A percentile compares a stretch with the other conserved stretches of the same genome.
phyloP scores from a whole-genome alignment of 2,888 invertebrate species.

The Bunonema sp. region DNA sequence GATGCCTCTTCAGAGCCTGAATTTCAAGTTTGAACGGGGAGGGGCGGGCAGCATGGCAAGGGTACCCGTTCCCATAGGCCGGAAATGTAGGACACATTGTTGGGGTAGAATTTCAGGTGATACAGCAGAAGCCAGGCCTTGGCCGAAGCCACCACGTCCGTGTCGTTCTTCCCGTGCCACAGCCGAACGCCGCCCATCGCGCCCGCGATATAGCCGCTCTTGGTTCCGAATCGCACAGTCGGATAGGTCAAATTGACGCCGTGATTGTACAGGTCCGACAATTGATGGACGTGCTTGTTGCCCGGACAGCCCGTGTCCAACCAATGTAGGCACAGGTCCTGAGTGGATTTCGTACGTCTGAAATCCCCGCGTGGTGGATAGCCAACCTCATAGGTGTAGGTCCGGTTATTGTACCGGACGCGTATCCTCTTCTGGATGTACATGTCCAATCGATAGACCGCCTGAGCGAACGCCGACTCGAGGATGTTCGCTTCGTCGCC shows the following conservation, averaged over 20 bases:
- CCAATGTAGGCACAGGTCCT: constrained; percentile 23
- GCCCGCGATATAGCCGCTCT: constrained; percentile 21
- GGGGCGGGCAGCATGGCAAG: no score
- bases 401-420: constrained; percentile 10
- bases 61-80: constrained; percentile 23
- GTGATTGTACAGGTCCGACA: constrained; percentile 18
- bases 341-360: no score
- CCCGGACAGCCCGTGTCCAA: constrained; percentile 15
- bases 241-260: constrained; percentile 30
- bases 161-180: constrained; percentile 11
- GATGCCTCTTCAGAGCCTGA: constrained; percentile 17
- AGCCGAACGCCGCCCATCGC: constrained; percentile 23
- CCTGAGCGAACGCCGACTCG: constrained; percentile 50
- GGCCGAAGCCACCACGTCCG: constrained; percentile 18
- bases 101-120: constrained; percentile 25
- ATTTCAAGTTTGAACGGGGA: constrained; percentile 4
- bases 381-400: constrained; percentile 16
- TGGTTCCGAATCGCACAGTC: constrained; percentile 16
- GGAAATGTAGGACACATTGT: constrained; percentile 18
- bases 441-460: constrained; percentile 16
- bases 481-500: constrained; percentile 66
- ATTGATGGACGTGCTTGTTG: constrained; percentile 19
- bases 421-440: constrained; percentile 22
- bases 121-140: constrained; percentile 32
- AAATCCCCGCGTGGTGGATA: no score